phyloP scores from a whole-genome alignment of 2,113 vertebrate species.

The Channa argus region DNA sequence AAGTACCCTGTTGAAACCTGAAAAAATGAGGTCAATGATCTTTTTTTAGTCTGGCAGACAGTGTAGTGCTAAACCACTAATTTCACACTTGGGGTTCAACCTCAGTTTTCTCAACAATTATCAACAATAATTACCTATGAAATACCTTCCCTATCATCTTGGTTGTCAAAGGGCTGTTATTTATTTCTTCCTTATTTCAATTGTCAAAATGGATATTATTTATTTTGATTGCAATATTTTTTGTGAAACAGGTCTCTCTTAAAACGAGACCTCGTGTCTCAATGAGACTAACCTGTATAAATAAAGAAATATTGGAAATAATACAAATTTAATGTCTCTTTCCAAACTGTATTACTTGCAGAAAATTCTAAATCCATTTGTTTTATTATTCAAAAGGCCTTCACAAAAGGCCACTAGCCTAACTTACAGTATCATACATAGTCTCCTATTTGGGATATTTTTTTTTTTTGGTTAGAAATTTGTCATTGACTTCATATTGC shows the following conservation, averaged over 20 bases:
- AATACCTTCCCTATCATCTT: conserved; percentile 1
- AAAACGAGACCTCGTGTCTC: no score
- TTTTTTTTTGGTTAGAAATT: neutral
- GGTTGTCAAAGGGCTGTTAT: conserved; percentile 24
- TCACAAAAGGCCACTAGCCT: neutral
- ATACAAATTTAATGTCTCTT: neutral
- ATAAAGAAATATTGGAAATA: no score
- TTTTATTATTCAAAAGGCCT: conserved; percentile 6
- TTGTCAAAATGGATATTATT: conserved; percentile 21
- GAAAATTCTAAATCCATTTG: conserved; percentile 27
- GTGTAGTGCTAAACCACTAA: conserved; percentile 28
- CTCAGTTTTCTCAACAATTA: conserved; percentile 62
- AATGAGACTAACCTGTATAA: no score
- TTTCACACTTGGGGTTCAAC: conserved; percentile 55
- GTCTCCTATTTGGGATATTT: neutral
- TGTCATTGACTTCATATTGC: neutral
- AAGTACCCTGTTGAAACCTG: neutral
- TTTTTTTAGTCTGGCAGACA: conserved; percentile 31
- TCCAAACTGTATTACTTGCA: conserved; percentile 12
- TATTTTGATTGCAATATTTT: no score
- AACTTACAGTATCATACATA: neutral
- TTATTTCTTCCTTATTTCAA: conserved; percentile 21
- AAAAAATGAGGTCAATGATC: conserved; percentile 15
- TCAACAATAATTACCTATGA: conserved; percentile 55
- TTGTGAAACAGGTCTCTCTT: no score